Evolutionary conservation across 35 echinoderm and acorn worm genomes (phyloP).

Genomic region (Lytechinus variegatus): DNA sequence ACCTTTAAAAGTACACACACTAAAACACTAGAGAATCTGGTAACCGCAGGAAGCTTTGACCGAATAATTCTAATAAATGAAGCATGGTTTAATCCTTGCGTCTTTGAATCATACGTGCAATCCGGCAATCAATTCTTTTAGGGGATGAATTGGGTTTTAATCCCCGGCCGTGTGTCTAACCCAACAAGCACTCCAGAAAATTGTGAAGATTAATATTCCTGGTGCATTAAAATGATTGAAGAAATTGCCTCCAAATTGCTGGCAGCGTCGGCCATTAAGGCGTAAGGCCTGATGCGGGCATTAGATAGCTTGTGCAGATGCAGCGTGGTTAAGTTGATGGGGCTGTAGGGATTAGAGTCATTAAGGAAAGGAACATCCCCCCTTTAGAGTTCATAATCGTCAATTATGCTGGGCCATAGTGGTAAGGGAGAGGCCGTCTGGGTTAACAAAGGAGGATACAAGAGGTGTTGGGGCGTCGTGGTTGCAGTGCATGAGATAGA

Average conservation of each 20-base stretch:
- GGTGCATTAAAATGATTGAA: constrained; percentile 19
- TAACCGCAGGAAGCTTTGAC: not conserved
- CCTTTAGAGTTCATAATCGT: not conserved
- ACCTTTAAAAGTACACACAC: not conserved
- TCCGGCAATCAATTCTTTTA: not conserved
- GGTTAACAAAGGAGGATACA: not conserved
- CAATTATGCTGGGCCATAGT: not conserved
- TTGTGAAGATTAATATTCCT: constrained; percentile 20
- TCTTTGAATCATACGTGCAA: not conserved
- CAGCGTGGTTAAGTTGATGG: not conserved
- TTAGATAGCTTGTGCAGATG: constrained; percentile 3
- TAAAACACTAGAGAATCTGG: not conserved
- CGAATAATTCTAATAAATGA: not conserved
- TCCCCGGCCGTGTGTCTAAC: not conserved
- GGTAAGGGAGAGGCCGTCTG: not conserved
- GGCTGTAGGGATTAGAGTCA: not conserved
- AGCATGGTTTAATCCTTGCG: not conserved
- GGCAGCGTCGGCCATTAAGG: constrained; percentile 7
- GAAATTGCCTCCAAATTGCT: not conserved
- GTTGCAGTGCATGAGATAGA: not conserved
- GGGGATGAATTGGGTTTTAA: not conserved
- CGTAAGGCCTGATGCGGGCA: not conserved
- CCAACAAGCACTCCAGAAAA: not conserved
- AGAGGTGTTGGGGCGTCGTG: not conserved
- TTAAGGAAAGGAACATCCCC: not conserved